A percentile compares a stretch with the other conserved stretches of the same genome.
phyloP scores from a whole-genome alignment of 2,113 vertebrate genomes.

The Campylomormyrus numenius region DNA sequence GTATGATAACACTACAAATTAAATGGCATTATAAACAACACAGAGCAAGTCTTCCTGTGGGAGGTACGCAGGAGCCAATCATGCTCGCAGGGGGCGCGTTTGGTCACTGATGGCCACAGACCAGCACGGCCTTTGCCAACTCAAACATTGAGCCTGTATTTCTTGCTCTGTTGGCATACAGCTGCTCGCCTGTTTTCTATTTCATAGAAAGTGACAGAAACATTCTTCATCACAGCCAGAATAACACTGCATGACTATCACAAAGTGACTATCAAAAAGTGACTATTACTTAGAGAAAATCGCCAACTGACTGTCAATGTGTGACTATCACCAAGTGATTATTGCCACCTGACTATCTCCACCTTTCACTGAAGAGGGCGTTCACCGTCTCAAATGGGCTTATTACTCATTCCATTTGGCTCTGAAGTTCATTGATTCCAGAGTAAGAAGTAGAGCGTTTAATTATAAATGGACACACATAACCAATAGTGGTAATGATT shows the following conservation, averaged over 20 bases:
- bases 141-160: background rate
- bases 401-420: background rate
- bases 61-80: background rate
- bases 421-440: background rate
- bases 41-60: background rate
- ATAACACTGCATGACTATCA: background rate
- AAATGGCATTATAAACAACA: background rate
- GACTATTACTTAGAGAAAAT: background rate
- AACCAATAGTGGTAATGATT: background rate
- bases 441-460: background rate
- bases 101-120: background rate
- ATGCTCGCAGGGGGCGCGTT: background rate
- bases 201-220: background rate
- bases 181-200: background rate
- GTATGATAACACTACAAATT: background rate
- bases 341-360: background rate
- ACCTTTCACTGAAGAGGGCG: background rate
- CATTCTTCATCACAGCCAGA: background rate
- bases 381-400: background rate
- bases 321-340: background rate
- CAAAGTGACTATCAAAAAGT: background rate
- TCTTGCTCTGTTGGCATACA: background rate
- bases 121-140: background rate
- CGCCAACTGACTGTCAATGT: background rate
- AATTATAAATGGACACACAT: slow-evolving; percentile 11